Evolutionary conservation across 2,888 invertebrate genomes (phyloP).

Genomic region (Mimachlamys varia): DNA sequence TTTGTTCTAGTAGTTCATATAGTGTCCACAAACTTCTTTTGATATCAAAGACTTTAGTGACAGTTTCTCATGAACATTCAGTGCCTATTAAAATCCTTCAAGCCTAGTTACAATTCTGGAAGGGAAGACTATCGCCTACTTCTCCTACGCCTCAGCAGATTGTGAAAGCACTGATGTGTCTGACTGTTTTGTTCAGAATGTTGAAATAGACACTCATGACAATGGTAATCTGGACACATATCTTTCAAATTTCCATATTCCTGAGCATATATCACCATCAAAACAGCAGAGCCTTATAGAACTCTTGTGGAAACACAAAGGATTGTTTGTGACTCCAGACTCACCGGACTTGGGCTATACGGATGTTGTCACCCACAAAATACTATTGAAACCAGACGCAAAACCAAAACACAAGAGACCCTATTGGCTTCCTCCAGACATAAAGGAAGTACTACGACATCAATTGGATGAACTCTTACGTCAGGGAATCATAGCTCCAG

Average conservation of each 20-base stretch:
- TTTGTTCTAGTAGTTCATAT: background rate
- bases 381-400: slow-evolving; percentile 44
- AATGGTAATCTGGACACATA: background rate
- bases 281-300: background rate
- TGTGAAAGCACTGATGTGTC: background rate
- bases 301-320: slow-evolving; percentile 32
- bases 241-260: background rate
- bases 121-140: background rate
- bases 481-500: slow-evolving; percentile 35
- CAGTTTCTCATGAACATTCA: background rate
- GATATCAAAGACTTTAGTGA: background rate
- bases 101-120: background rate
- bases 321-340: slow-evolving; percentile 42
- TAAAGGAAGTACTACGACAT: slow-evolving; percentile 42
- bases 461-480: slow-evolving; percentile 38
- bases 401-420: slow-evolving; percentile 46
- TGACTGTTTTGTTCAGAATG: background rate
- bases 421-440: slow-evolving; percentile 48
- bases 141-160: background rate
- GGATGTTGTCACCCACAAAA: slow-evolving; percentile 44
- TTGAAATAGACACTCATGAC: background rate
- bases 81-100: background rate
- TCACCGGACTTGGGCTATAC: slow-evolving; percentile 44
- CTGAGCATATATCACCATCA: background rate
- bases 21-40: background rate